Evolutionary conservation across 1,140 invertebrate species (phyloP), one percentile per base, ranked within the genome.

Genomic region (Diachasmimorpha longicaudata): DNA sequence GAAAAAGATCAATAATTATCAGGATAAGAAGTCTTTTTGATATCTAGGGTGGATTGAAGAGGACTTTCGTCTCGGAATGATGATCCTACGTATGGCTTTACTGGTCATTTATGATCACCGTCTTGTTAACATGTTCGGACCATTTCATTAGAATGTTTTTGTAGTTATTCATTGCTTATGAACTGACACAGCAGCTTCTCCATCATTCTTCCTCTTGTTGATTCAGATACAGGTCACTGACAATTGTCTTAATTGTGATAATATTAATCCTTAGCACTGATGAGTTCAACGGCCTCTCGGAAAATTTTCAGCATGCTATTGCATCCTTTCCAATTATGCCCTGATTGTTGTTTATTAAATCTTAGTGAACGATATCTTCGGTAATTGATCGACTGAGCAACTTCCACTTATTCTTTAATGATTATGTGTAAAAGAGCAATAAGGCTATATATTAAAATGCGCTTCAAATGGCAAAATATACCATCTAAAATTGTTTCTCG

Each of bases 61-160:
- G 9, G 37, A 74, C 58, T 44, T 52, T 55, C 55, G 73, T 75
- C 73, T 75, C 73, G 48, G 73, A 66, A 74, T 69, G 46, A 68
- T 55, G 31, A 31, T 75, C 44, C 44, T 75, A 46, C 44, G 46
- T 74, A 58, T 67, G 16, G 31, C 37, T 67, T 74, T 44, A 74
- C 42, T 70, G n/a, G 42, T 63, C 58, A 63, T 63, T 70, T 70
- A 44, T 70, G 42, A 25, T 70, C n/a, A 70, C 42, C 19, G 58
- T 44, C 16, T 70, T 48, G 37, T 70, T 21, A 69, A 19, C 23
- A 69, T 69, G 23, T 69, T 39, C 21, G 4, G 42, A 69, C 16
- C 16, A 69, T 69, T 69, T 37, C 4, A 44, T 16, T 11, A 19
- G 16, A 44, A 23, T 37, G 52, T 55, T 46, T 48, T 48, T 70